phyloP scores from a whole-genome alignment of 2,797 vertebrate genomes.

The Pempheris klunzingeri region DNA sequence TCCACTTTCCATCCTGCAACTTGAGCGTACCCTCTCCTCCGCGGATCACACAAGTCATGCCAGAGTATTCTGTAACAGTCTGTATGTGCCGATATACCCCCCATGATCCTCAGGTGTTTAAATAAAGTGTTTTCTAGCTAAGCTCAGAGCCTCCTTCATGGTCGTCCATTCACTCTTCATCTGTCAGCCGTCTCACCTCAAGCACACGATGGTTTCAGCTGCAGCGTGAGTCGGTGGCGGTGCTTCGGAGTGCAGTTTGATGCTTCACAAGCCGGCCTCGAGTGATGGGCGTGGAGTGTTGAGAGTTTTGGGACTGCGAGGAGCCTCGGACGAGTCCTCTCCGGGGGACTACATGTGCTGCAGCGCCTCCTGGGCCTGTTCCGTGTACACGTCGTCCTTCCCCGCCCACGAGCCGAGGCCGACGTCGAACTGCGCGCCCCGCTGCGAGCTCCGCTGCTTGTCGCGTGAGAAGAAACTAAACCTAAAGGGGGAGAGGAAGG shows the following conservation, averaged over 20 bases:
- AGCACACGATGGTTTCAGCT: slow-evolving; percentile 13
- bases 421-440: slow-evolving; percentile 78
- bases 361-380: slow-evolving; percentile 95
- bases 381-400: slow-evolving; percentile 91
- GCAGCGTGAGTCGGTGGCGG: slow-evolving; percentile 38
- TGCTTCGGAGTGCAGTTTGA: slow-evolving; percentile 30
- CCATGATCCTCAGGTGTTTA: slow-evolving; percentile 8
- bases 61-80: not conserved
- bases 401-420: slow-evolving; percentile 88
- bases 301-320: slow-evolving; percentile 32
- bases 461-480: slow-evolving; percentile 99
- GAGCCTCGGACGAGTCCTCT: slow-evolving; percentile 3
- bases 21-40: slow-evolving; percentile 12
- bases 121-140: not conserved
- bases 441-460: slow-evolving; percentile 90
- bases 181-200: slow-evolving; percentile 30
- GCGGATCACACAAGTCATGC: not conserved
- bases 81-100: slow-evolving; percentile 16
- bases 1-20: slow-evolving; percentile 42
- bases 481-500: slow-evolving; percentile 84
- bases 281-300: slow-evolving; percentile 46
- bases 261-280: slow-evolving; percentile 20
- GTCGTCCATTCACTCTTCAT: slow-evolving; percentile 6
- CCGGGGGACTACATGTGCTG: slow-evolving; percentile 91
- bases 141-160: slow-evolving; percentile 9